Base-by-base conservation (phyloP, 2,113 vertebrate species). In the Triplophysa rosa region DNA sequence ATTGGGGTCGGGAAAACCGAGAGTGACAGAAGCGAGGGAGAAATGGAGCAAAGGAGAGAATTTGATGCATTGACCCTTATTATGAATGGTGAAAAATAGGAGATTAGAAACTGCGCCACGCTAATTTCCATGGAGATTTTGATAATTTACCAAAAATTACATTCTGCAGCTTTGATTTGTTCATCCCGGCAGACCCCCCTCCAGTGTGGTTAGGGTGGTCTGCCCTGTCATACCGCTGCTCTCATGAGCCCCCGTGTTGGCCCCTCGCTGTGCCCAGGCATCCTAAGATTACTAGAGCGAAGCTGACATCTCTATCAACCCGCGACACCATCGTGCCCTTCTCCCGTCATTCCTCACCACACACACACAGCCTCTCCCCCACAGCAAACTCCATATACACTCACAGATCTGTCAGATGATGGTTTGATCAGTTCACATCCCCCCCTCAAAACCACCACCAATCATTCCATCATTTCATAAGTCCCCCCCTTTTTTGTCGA, bases 61-160 rank as follows among this genome's bases (percentile, higher is more conserved):
- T 93, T 95, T 92, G 93, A 96, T 94, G 92, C 95, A 87, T 90
- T 96, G 96, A 98, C 96, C 96, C 95, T 95, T 95, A 95, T 96
- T 94, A 88, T 92, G 93, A 85, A 63, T 17, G 90, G 93, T 95
- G 94, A 96, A 96, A 94, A 95, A 95, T 92, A 88, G 92, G 93
- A 96, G 95, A 98, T 98, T 96, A 98, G 95, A 96, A 96, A 96
- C 95, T 95, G 96, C 95, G 96, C 95, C 95, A 95, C 97, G 95
- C 95, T 98, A 95, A 98, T 98, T 98, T 98, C 96, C 97, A 98
- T 98, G 95, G 96, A 97, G 96, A 98, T 97, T 98, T 97, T 96
- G 95, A 93, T 97, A 95, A 98, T 98, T 97, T 96, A 93, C 95
- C 89, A 89, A 95, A 95, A 96, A 96, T 95, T 94, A 95, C 93